Evolutionary conservation across 2,888 invertebrate genomes (phyloP), one percentile per base, ranked within the genome.

Genomic region (Trichopria drosophilae): DNA sequence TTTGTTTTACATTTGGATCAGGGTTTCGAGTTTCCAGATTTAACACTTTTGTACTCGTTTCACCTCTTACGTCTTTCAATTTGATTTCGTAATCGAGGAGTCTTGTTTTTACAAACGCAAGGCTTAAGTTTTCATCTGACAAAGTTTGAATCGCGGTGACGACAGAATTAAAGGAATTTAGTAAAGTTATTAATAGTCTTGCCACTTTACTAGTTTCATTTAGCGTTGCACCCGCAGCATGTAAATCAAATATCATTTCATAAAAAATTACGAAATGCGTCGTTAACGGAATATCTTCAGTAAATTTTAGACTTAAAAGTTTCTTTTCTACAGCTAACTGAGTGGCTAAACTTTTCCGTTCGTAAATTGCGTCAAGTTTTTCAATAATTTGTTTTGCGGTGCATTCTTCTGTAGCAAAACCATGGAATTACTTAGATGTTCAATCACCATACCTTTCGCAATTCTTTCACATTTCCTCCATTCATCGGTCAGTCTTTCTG

Each of bases 131-230:
- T 5, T 35, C 15, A 6, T 35, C 15, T 10, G 35, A 15, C 15
- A 35, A 12, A 10, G 18, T 35, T 16, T 35, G 16, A 10, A 35
- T 35, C 4, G 35, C 35, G 4, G 35, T 35, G 7, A 35, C 18
- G 5, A 35, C 15, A 6, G 7, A 7, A 12, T 35, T 20, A 35
- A 19, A 35, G 9, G 15, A 16, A 35, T 6, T 5, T 16, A 2
- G 35, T 9, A 35, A 16, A 5, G 35, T 10, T 35, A 35, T 16
- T 36, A 18, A 13, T n/a, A 73, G 59, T 52, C 72, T 68, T 1
- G 68, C 57, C 3, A 73, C 57, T 55, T 70, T 72, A 40, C 71
- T 70, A 3, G 62, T 67, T 57, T 75, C 71, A 15, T 70, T 65
- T 4, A 72, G 35, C 37, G 63, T 66, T 2, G 67, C 71, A 20